These are phyloP conservation scores for Danaus melanippus DNA, from an alignment of 1,140 invertebrate genomes.

Conservation along the genomic window DNA sequence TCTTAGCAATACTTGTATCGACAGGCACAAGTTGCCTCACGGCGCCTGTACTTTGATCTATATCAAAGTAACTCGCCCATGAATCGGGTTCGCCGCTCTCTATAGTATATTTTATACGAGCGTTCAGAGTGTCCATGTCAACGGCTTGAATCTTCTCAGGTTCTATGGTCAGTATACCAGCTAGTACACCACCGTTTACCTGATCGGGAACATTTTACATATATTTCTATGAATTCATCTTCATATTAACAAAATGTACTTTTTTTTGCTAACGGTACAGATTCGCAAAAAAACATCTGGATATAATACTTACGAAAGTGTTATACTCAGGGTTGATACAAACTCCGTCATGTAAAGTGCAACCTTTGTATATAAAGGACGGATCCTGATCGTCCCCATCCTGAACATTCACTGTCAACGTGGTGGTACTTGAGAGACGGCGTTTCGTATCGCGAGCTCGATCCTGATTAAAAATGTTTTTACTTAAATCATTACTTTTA, in stretches of 20 bases:
- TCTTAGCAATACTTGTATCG: constrained; percentile 82
- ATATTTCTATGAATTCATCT: not conserved
- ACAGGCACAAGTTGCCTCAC: constrained; percentile 86
- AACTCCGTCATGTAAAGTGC: constrained; percentile 82
- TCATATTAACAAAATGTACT: too few species aligned
- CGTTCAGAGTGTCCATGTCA: constrained; percentile 89
- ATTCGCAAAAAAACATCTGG: too few species aligned
- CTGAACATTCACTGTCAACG: constrained; percentile 86
- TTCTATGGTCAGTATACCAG: constrained; percentile 85
- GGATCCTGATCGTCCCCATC: constrained; percentile 93
- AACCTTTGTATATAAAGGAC: constrained; percentile 88
- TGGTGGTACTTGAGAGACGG: constrained; percentile 86
- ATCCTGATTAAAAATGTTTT: constrained; percentile 73
- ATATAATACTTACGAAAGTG: constrained; percentile 54
- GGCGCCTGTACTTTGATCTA: constrained; percentile 84
- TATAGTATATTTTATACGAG: constrained; percentile 86
- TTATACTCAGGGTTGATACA: constrained; percentile 88
- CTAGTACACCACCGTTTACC: constrained; percentile 86
- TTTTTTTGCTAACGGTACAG: too few species aligned
- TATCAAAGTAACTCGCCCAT: constrained; percentile 87
- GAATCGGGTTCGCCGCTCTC: constrained; percentile 82
- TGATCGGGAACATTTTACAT: constrained; percentile 48
- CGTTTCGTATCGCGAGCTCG: constrained; percentile 82
- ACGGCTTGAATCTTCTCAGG: constrained; percentile 91
- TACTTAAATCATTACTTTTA: too few species aligned